phyloP scores from a whole-genome alignment of 92 coral and sea anemone species.

The Parazoanthus swiftii region DNA sequence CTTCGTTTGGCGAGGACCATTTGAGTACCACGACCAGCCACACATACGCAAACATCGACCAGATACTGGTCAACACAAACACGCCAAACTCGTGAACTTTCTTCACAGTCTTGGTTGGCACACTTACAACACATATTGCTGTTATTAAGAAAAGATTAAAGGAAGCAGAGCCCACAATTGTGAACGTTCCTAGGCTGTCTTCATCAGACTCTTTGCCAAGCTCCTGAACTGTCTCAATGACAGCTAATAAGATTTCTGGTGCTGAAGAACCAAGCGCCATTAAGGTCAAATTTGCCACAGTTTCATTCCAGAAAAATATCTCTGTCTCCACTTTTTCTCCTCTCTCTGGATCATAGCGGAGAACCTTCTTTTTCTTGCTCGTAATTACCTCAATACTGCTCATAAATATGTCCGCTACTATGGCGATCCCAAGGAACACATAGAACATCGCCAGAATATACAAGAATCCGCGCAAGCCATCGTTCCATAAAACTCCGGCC shows the following conservation, averaged over 20 bases:
- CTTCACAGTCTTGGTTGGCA: conserved; percentile 72
- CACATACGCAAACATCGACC: conserved; percentile 89
- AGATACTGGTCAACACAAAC: conserved; percentile 70
- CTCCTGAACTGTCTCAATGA: conserved; percentile 74
- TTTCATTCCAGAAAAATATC: conserved; percentile 91
- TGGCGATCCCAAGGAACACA: conserved; percentile 81
- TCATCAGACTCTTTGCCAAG: conserved; percentile 52
- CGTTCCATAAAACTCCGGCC: conserved; percentile 72
- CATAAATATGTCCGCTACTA: conserved; percentile 89
- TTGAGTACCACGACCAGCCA: conserved; percentile 75
- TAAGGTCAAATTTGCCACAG: conserved; percentile 80
- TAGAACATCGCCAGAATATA: conserved; percentile 74
- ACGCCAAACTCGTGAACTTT: conserved; percentile 82
- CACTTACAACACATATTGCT: conserved; percentile 82
- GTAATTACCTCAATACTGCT: conserved; percentile 87
- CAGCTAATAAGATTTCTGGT: conserved; percentile 82
- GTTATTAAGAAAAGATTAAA: conserved; percentile 82
- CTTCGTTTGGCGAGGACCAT: conserved; percentile 77
- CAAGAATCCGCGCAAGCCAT: conserved; percentile 67
- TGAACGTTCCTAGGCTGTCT: conserved; percentile 88
- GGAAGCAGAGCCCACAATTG: conserved; percentile 87
- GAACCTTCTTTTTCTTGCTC: conserved; percentile 76
- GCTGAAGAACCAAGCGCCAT: conserved; percentile 94
- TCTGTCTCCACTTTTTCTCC: conserved; percentile 80
- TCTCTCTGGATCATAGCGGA: conserved; percentile 75